Conservation (phyloP, 2,888 invertebrate species). For the Drosophila hawaiiensis region DNA sequence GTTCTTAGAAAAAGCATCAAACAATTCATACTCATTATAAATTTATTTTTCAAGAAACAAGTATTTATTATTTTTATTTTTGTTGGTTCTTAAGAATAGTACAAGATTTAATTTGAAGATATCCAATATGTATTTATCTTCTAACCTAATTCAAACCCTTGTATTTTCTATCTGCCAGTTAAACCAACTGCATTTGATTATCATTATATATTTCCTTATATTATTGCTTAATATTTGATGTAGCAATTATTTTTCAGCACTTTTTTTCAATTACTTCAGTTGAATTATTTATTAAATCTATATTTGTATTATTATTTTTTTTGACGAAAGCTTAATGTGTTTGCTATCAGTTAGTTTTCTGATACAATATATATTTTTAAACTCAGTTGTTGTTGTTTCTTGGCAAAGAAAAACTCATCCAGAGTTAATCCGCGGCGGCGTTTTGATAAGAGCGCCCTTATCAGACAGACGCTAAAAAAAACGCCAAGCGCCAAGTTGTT, state of each 20-base stretch:
- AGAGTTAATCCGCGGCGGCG: slow-evolving; percentile 67
- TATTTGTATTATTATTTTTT: neutral
- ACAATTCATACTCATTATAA: neutral
- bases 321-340: slow-evolving; percentile 45
- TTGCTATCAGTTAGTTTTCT: slow-evolving; percentile 41
- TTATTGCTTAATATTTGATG: neutral
- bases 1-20: neutral
- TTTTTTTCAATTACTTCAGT: neutral
- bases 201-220: neutral
- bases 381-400: slow-evolving; percentile 27
- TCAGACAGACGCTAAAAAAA: slow-evolving; percentile 43
- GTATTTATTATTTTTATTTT: neutral
- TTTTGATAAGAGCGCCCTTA: slow-evolving; percentile 66
- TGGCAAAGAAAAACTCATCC: slow-evolving; percentile 60
- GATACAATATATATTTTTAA: neutral
- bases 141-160: no score
- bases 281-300: neutral
- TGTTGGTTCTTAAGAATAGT: no score
- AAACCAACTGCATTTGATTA: neutral
- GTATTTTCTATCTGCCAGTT: neutral
- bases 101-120: neutral
- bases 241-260: neutral
- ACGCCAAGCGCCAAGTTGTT: slow-evolving; percentile 48
- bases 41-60: neutral
- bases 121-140: no score